Base-by-base conservation (phyloP, 37 sponge, comb jelly and placozoan genomes). In the Bolinopsis microptera region DNA sequence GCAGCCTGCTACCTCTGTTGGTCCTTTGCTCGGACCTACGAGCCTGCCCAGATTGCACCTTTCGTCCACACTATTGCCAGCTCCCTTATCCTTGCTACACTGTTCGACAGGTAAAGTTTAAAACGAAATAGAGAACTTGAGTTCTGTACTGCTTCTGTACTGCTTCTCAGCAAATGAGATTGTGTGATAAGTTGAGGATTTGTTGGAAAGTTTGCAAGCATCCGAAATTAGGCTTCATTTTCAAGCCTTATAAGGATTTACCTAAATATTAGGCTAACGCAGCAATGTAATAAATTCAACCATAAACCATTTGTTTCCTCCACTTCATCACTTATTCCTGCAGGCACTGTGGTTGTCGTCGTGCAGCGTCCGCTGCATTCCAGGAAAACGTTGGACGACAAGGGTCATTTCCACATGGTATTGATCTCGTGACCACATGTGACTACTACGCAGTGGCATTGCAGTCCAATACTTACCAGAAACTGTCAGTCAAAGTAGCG, bases 321-420 rank as follows among this genome's bases (percentile, higher is more conserved):
- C n/a, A n/a, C n/a, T n/a, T n/a, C n/a, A n/a, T n/a, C n/a, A n/a
- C n/a, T n/a, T n/a, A n/a, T n/a, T n/a, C n/a, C 61, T 18, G n/a
- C 61, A 86, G 90, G 90, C 68, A 48, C 24, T 28, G 23, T 40
- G 90, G 90, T 25, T 39, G 48, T 39, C 90, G 90, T 0, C 90
- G 90, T 2, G 90, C 90, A 39, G 90, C 90, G 21, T 86, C 90
- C 31, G 90, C 99, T 48, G 97, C 99, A 37, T 98, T 98, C 93
- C 99, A 98, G 88, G 99, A 97, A 95, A 96, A 97, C 35, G 99
- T 97, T 0, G 99, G 99, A 0, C 93, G 99, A 13, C 97, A 96
- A 93, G 99, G 99, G 0, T 96, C 95, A 18, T 97, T 98, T 67
- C 99, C 99, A 39, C 96, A 97, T 88, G 99, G 99, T 27, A 96